Base-by-base conservation (phyloP, 2,113 vertebrate genomes). In the Zonotrichia leucophrys region DNA sequence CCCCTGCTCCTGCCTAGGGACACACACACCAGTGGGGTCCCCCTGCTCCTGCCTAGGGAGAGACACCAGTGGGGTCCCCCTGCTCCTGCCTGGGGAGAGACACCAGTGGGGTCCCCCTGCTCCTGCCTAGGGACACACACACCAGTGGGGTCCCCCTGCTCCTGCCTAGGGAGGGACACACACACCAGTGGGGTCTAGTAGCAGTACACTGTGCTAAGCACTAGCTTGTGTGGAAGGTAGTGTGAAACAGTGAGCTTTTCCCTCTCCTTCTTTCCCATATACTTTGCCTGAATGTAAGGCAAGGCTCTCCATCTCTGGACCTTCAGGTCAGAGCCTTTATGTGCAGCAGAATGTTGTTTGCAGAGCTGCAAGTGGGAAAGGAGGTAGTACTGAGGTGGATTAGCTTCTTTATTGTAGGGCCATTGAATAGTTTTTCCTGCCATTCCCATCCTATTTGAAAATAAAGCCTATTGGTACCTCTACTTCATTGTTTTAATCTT, bases 1-100 rank as follows among this genome's bases (percentile, higher is more conserved):
- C 27, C 37, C n/a, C 47, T 64, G 37, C 20, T 70, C 39, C 58
- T 47, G 24, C 79, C 14, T 14, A 3, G 46, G n/a, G n/a, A n/a
- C n/a, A n/a, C n/a, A n/a, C n/a, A n/a, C n/a, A n/a, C n/a, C 93
- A 98, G 98, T 95, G 9, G 5, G 50, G 47, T 7, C 2, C 27
- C 37, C n/a, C 47, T 64, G 37, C 20, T 70, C 39, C 58, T 47
- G 24, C 79, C 14, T 14, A 3, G 46, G n/a, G n/a, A n/a, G n/a
- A n/a, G n/a, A n/a, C n/a, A n/a, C n/a, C 93, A 98, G 98, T 95
- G 9, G 5, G 50, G 47, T 7, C 2, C 27, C 37, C n/a, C 47
- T 64, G 37, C 20, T 70, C 39, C 58, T 47, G 24, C 79, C 14
- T 14, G 3, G 46, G n/a, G n/a, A n/a, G n/a, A n/a, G n/a, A n/a